Evolutionary conservation across 2,797 vertebrate species (phyloP), one percentile per base, ranked within the genome.

Genomic region (Lepidocolaptes lacrymiger): DNA sequence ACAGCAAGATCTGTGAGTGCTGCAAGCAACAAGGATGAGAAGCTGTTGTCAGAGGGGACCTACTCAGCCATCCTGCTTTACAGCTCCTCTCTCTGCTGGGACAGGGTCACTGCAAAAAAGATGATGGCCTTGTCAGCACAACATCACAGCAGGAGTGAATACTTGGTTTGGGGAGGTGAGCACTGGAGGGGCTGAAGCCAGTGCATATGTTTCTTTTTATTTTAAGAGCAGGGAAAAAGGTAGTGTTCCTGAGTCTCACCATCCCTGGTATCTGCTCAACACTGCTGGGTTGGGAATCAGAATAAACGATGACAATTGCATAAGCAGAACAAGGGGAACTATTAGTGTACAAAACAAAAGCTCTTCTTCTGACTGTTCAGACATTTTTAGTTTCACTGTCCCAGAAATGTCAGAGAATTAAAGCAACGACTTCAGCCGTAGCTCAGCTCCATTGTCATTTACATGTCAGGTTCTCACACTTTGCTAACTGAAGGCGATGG

Each of bases 321-420:
- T 87, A 93, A 93, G 86, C 55, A 66, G 74, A 95, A 89, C 61
- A 97, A 96, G 64, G 90, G 91, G 71, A 77, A 43, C 80, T 91
- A 96, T 92, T 76, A 97, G 77, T 71, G 69, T 71, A 83, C 6
- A 83, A 96, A 93, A 95, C 82, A 64, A 87, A 94, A 93, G 89
- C 85, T 94, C 86, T 92, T 95, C 68, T 94, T 81, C 79, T 74
- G 58, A 92, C 44, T 66, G 27, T 71, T 92, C 85, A 93, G 56
- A 36, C 91, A 76, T 96, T 88, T 97, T 92, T 93, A 95, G 90
- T 95, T 82, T 84, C 68, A 39, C 85, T 96, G 95, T 91, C 91
- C 93, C 91, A 97, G 96, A 96, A 97, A 97, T 94, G 92, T 96
- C 91, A 97, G 96, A 27, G 86, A 69, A 61, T 89, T 56, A 72